These are phyloP conservation scores for Dyspetes luteomarginatus DNA, from an alignment of 2,888 invertebrate genomes.

Conservation along the genomic window DNA sequence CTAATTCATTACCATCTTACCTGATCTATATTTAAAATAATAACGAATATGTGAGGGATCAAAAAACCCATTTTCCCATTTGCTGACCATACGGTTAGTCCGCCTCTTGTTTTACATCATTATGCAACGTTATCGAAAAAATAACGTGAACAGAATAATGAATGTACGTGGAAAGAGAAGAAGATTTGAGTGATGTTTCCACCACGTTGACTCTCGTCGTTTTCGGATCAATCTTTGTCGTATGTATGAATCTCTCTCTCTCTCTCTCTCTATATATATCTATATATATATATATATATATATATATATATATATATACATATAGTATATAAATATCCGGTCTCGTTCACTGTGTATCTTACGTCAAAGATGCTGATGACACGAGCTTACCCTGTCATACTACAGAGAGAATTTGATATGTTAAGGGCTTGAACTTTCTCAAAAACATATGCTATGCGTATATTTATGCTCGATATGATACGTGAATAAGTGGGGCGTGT, in stretches of 20 bases:
- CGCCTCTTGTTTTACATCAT: background rate
- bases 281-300: too few relatives aligned
- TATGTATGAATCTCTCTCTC: background rate
- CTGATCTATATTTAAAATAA: too few relatives aligned
- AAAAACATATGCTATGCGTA: background rate
- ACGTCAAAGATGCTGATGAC: background rate
- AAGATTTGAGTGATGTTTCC: background rate
- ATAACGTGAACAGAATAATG: slow-evolving; percentile 6
- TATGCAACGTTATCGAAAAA: background rate
- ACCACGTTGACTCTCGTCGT: background rate
- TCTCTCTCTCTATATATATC: too few relatives aligned
- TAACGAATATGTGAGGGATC: too few relatives aligned
- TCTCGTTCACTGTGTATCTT: background rate
- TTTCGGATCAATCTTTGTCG: slow-evolving; percentile 8
- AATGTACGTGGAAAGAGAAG: background rate
- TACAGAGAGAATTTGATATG: background rate
- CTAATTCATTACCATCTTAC: too few relatives aligned
- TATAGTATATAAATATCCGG: too few relatives aligned
- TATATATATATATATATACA: too few relatives aligned
- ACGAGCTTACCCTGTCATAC: background rate
- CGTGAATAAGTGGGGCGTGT: background rate
- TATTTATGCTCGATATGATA: background rate
- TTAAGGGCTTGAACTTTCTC: background rate
- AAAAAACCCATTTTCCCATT: too few relatives aligned
- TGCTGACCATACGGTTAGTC: too few relatives aligned